Evolutionary conservation across 2,888 invertebrate genomes (phyloP).

Genomic region (Pterobdella sp.): DNA sequence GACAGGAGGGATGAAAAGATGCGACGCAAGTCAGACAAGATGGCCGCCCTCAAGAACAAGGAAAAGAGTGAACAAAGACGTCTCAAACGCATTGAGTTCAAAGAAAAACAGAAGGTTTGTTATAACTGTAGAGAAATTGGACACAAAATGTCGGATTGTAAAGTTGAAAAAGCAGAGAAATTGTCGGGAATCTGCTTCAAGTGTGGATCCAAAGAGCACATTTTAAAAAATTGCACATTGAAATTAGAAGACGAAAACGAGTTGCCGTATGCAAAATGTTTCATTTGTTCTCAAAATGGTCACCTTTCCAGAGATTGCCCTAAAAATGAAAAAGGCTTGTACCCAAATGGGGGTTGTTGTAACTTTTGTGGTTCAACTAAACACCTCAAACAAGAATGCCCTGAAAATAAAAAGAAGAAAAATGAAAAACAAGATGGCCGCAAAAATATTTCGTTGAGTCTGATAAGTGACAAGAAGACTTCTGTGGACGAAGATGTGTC

Average conservation of each 20-base stretch:
- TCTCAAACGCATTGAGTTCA: conserved; percentile 32
- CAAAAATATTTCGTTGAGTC: background rate
- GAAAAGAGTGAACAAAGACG: conserved; percentile 32
- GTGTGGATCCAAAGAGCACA: conserved; percentile 81
- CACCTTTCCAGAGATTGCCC: conserved; percentile 81
- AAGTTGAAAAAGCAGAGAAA: conserved; percentile 55
- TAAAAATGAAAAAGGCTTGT: conserved; percentile 75
- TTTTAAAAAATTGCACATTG: conserved; percentile 44
- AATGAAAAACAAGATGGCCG: background rate
- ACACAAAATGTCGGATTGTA: conserved; percentile 73
- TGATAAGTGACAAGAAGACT: conserved; percentile 5
- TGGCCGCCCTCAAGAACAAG: conserved; percentile 11
- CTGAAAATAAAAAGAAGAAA: conserved; percentile 58
- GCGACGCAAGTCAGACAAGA: background rate
- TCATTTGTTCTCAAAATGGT: conserved; percentile 77
- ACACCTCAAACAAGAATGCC: conserved; percentile 72
- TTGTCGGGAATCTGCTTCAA: conserved; percentile 65
- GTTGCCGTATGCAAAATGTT: conserved; percentile 75
- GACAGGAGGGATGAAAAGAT: conserved; percentile 13
- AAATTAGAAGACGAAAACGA: conserved; percentile 47
- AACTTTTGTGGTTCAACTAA: conserved; percentile 73
- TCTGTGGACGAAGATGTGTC: conserved; percentile 17
- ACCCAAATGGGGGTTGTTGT: conserved; percentile 68
- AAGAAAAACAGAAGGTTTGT: conserved; percentile 55
- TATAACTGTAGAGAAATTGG: conserved; percentile 72